Base-by-base conservation (phyloP, 2,888 invertebrate genomes). In the Callyntrura sp. region DNA sequence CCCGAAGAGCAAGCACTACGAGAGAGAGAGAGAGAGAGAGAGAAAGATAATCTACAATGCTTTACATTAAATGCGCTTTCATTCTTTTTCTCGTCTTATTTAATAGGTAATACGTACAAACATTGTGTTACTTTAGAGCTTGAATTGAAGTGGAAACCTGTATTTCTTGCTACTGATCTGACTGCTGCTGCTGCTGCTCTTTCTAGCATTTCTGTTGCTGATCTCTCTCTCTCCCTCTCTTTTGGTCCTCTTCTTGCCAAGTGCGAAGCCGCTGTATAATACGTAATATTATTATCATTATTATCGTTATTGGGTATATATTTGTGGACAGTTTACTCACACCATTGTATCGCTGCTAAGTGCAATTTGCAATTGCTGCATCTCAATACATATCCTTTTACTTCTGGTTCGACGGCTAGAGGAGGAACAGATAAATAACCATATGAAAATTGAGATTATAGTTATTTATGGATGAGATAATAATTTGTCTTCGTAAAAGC, bases 401-500 rank as follows among this genome's bases (percentile, higher is more conserved):
- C 35, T 45, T 14, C 88, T 83, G 82, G n/a, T n/a, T n/a, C n/a
- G 88, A 88, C 82, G n/a, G 55, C 43, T 82, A 73, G 35, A 78
- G 35, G 35, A 35, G 2, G 6, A 6, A 35, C 6, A 35, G 6
- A 35, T 35, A 35, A 35, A 35, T 35, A 35, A 35, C 6, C 2
- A 35, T 57, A 62, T 51, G 43, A 78, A 78, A 0, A 60, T 43
- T 0, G 76, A 76, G n/a, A 57, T 43, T 35, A 6, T 35, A 35
- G 35, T 35, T 35, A 35, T 35, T 35, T 82, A 51, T 81, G 81
- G 43, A 87, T 57, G 78, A 81, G 81, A 90, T 90, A 90, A 90
- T 90, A 90, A 90, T 90, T 90, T 85, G 89, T 90, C 89, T 90
- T 90, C 89, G 79, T 85, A 90, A 90, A 85, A 60, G 79, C 35